These are phyloP conservation scores for Zootoca vivipara DNA, from an alignment of 2,113 vertebrate species.

Conservation along the genomic window DNA sequence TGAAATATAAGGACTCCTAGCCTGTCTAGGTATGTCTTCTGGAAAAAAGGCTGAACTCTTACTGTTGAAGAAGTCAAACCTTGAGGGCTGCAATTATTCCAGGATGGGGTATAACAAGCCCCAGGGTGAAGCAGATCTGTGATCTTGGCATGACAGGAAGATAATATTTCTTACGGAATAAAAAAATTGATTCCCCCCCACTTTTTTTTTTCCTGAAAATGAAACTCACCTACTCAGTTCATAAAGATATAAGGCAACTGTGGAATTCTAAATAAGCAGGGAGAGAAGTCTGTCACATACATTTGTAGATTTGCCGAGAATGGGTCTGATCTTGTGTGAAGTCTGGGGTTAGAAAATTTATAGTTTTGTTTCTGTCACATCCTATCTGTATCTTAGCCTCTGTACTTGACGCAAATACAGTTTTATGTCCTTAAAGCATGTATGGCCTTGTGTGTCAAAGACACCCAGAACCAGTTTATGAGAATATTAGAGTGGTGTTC, in stretches of 20 bases:
- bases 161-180: background rate
- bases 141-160: too few relatives aligned
- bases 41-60: background rate
- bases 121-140: background rate
- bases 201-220: background rate
- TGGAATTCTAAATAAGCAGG: background rate
- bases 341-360: background rate
- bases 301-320: background rate
- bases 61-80: background rate
- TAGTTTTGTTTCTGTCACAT: constrained; percentile 1
- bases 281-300: constrained; percentile 9
- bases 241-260: background rate
- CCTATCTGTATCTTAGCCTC: background rate
- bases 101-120: background rate
- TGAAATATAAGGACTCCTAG: background rate
- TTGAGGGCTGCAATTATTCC: background rate
- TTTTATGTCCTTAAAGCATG: background rate
- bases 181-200: background rate
- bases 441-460: constrained; percentile 1
- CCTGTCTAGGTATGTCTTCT: background rate
- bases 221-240: background rate
- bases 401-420: constrained; percentile 1
- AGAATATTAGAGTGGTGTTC: constrained; percentile 10
- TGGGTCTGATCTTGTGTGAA: constrained; percentile 1
- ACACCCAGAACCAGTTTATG: background rate